Evolutionary conservation across 2,113 vertebrate genomes (phyloP).

Genomic region (Drymodes brunneopygia): DNA sequence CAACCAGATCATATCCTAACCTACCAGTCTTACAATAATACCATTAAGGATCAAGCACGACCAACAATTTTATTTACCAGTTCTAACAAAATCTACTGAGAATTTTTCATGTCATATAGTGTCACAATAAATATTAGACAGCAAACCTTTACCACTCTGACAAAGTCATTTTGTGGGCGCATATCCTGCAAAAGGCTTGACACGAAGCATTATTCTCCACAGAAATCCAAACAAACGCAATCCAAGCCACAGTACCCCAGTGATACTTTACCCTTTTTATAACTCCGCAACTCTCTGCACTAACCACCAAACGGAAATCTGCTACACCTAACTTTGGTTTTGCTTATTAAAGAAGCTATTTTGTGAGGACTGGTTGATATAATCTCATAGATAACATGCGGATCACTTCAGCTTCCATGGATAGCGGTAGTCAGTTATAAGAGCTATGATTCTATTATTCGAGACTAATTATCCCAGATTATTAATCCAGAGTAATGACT

Average conservation of each 20-base stretch:
- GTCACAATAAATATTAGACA: background rate
- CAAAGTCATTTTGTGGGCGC: background rate
- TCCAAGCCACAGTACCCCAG: accelerated
- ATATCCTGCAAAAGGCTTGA: background rate
- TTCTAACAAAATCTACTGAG: background rate
- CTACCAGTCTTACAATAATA: background rate
- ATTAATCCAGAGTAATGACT: background rate
- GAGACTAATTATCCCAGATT: background rate
- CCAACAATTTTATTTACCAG: background rate
- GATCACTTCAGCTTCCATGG: background rate
- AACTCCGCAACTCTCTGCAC: background rate
- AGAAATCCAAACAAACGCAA: background rate
- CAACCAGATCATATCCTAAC: accelerated
- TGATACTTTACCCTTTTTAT: background rate
- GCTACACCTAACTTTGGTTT: background rate
- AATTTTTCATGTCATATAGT: background rate
- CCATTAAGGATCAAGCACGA: background rate
- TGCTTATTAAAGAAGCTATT: background rate
- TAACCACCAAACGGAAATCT: background rate
- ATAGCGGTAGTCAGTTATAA: accelerated
- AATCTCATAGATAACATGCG: accelerated
- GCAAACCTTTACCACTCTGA: background rate
- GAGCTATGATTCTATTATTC: background rate
- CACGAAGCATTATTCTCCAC: accelerated
- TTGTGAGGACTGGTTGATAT: background rate